Evolutionary conservation across 2,888 invertebrate genomes (phyloP), one percentile per base, ranked within the genome.

Genomic region (Acronicta leporina): DNA sequence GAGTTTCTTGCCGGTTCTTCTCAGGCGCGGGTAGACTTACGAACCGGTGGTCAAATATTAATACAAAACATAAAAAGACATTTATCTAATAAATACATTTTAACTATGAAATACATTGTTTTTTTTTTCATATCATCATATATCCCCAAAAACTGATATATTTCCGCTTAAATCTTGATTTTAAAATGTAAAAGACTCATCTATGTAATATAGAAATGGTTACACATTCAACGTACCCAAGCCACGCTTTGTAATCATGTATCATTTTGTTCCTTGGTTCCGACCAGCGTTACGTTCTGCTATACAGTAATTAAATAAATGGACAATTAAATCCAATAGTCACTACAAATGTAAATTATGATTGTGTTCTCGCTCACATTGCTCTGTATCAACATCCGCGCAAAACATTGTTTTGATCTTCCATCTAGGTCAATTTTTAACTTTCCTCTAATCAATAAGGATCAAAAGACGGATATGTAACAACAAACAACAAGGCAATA

Each of bases 1-100:
- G 69, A 69, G 74, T 73, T 73, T 73, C 74, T 73, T 66, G 74
- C 59, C 70, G 66, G 51, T 50, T 73, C 73, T 73, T 73, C 69
- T 73, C 70, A 60, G 66, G 40, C 7, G 52, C n/a, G 66, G 30
- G 59, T 68, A 73, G 69, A 56, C 8, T 73, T 73, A 43, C 66
- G 62, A 73, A 69, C 56, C 62, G 70, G 66, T 51, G 60, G 73
- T 73, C 51, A 25, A 64, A 45, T 41, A 25, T 38, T 44, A 8
- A 33, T 30, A 30, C 11, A 33, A 33, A 11, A 33, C 11, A 33
- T 11, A 25, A 30, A 33, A 42, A 8, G 27, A 41, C 4, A 38
- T 9, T n/a, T n/a, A 68, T 20, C 20, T 20, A 20, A 54, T 68
- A 68, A 64, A 68, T 40, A 5, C n/a, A 33, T 2, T 64, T 43